These are phyloP conservation scores for Polyommatus icarus DNA, from an alignment of 2,888 invertebrate genomes.

Conservation along the genomic window DNA sequence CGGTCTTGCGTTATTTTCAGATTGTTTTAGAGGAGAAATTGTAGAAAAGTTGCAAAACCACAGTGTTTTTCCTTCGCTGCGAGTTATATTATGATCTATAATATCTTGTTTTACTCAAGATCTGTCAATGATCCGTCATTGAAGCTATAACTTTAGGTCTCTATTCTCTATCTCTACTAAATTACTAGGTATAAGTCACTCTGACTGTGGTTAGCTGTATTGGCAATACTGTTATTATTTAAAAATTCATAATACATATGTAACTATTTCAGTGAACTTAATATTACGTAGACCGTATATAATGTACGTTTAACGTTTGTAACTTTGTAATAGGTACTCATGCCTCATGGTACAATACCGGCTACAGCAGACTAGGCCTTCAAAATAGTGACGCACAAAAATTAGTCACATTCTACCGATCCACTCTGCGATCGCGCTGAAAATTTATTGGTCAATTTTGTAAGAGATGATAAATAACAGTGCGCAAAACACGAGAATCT, in stretches of 20 bases:
- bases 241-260: no score
- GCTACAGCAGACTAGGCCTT: not conserved
- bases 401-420: conserved; percentile 1
- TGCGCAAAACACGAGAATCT: conserved; percentile 7
- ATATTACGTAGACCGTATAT: not conserved
- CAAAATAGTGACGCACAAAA: not conserved
- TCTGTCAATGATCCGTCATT: no score
- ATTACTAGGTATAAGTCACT: not conserved
- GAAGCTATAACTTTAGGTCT: not conserved
- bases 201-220: not conserved
- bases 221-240: no score
- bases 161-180: not conserved
- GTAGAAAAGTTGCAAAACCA: conserved; percentile 3
- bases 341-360: not conserved
- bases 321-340: no score
- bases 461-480: not conserved
- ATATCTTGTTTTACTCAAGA: no score
- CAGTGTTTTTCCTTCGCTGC: not conserved
- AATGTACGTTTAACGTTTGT: no score
- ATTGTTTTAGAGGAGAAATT: conserved; percentile 17
- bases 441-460: conserved; percentile 4
- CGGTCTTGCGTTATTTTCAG: conserved; percentile 27
- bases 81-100: no score
- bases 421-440: not conserved
- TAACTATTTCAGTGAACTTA: not conserved